These are phyloP conservation scores for Ammodramus savannarum DNA, from an alignment of 2,113 vertebrate species.

Conservation along the genomic window DNA sequence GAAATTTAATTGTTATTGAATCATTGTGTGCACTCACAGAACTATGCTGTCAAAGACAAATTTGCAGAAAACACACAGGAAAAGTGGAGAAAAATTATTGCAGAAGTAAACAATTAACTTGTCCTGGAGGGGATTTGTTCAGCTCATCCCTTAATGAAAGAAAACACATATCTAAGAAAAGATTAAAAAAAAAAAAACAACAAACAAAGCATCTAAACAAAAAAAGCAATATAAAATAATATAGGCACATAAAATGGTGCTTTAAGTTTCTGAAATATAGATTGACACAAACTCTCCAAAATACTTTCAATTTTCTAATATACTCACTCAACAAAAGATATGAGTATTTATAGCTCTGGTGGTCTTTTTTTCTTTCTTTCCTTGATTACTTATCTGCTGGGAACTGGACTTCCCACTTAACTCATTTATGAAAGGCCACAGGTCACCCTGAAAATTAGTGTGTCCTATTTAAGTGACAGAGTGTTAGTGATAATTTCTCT, in stretches of 20 bases:
- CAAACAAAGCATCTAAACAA: not conserved
- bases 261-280: not conserved
- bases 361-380: not conserved
- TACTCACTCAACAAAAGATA: not conserved
- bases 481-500: not conserved
- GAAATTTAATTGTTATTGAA: not conserved
- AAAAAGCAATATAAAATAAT: not conserved
- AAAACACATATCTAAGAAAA: not conserved
- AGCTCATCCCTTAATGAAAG: not conserved
- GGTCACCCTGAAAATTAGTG: not conserved
- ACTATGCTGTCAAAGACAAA: not conserved
- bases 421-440: conserved; percentile 3
- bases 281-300: not conserved
- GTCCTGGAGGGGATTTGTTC: not conserved
- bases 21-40: not conserved
- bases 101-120: not conserved
- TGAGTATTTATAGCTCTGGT: not conserved
- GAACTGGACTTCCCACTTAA: not conserved
- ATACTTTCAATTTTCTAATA: not conserved
- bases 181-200: not conserved
- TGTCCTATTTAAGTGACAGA: not conserved
- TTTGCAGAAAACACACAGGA: not conserved
- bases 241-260: rapidly evolving
- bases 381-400: not conserved
- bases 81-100: not conserved